Percentiles rank a stretch among this genome's conserved stretches.
Evolutionary conservation across 2,888 invertebrate genomes (phyloP).

Genomic region (Drosophila mayaguana): DNA sequence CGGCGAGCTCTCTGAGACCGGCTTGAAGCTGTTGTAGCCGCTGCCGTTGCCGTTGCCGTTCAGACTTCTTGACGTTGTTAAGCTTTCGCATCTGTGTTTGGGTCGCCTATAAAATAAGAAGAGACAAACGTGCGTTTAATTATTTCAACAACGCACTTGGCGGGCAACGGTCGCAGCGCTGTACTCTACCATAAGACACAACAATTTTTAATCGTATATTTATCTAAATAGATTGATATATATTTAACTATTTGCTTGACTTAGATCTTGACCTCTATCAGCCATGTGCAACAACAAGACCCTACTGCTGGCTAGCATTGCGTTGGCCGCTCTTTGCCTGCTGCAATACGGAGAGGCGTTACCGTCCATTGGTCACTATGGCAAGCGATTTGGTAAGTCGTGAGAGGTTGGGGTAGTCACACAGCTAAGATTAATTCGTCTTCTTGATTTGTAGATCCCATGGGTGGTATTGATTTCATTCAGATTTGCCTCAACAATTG

Average conservation of each 20-base stretch:
- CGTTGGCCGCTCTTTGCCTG: slow-evolving; percentile 60
- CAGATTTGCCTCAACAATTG: slow-evolving; percentile 94
- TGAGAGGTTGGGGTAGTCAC: background rate
- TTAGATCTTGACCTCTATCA: slow-evolving; percentile 20
- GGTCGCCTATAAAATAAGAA: slow-evolving; percentile 76
- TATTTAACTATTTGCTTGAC: slow-evolving; percentile 19
- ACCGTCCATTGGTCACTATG: slow-evolving; percentile 82
- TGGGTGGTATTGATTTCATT: slow-evolving; percentile 86
- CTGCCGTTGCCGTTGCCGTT: slow-evolving; percentile 23
- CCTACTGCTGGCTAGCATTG: slow-evolving; percentile 56
- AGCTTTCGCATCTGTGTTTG: slow-evolving; percentile 74
- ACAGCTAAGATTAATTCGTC: background rate
- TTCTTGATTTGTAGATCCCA: slow-evolving; percentile 57
- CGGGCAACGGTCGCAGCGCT: slow-evolving; percentile 56
- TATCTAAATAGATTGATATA: slow-evolving; percentile 8
- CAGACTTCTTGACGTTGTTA: slow-evolving; percentile 65
- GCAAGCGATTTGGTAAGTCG: slow-evolving; percentile 83
- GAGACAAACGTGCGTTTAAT: slow-evolving; percentile 67
- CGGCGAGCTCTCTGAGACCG: slow-evolving; percentile 59
- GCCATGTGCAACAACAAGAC: slow-evolving; percentile 63
- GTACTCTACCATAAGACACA: background rate
- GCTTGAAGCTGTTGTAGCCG: slow-evolving; percentile 45
- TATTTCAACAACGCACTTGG: slow-evolving; percentile 66
- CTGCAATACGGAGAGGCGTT: slow-evolving; percentile 66
- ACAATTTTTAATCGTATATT: background rate